Conservation (phyloP, 2,888 invertebrate species). For the Sylvicola cinctus region DNA sequence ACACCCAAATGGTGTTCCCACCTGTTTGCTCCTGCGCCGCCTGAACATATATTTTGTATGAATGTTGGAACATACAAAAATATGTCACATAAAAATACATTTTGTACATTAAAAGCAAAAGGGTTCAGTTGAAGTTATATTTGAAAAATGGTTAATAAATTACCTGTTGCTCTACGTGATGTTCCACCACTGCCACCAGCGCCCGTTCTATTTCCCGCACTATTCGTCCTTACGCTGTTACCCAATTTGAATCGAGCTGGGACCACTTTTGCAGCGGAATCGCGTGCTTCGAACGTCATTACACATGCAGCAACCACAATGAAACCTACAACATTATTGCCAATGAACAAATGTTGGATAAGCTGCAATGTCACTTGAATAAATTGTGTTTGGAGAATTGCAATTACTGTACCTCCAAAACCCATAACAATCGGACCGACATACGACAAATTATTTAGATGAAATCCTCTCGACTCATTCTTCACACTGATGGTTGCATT, state of each 20-base stretch:
- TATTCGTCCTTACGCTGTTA: too few relatives aligned
- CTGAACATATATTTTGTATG: neutral
- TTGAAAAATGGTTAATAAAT: too few relatives aligned
- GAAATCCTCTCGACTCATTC: constrained; percentile 64
- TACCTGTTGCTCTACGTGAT: constrained; percentile 20
- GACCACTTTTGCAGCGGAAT: constrained; percentile 81
- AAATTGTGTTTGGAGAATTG: neutral
- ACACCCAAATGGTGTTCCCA: constrained; percentile 48
- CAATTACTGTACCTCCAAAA: constrained; percentile 46
- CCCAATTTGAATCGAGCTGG: constrained; percentile 45
- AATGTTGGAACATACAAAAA: neutral
- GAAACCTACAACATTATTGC: constrained; percentile 45
- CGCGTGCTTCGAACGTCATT: constrained; percentile 94
- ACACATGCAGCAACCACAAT: constrained; percentile 94
- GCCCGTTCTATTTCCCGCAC: too few relatives aligned
- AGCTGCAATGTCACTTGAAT: neutral
- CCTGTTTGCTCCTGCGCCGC: constrained; percentile 15
- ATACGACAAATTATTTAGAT: constrained; percentile 76
- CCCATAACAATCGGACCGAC: constrained; percentile 98
- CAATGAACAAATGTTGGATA: too few relatives aligned
- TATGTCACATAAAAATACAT: neutral
- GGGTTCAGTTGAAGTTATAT: too few relatives aligned
- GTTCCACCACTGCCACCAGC: constrained; percentile 12
- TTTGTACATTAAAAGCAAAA: too few relatives aligned
- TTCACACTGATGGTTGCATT: constrained; percentile 60